Conservation (phyloP, 1,140 invertebrate species). For the Neodiprion fabricii region DNA sequence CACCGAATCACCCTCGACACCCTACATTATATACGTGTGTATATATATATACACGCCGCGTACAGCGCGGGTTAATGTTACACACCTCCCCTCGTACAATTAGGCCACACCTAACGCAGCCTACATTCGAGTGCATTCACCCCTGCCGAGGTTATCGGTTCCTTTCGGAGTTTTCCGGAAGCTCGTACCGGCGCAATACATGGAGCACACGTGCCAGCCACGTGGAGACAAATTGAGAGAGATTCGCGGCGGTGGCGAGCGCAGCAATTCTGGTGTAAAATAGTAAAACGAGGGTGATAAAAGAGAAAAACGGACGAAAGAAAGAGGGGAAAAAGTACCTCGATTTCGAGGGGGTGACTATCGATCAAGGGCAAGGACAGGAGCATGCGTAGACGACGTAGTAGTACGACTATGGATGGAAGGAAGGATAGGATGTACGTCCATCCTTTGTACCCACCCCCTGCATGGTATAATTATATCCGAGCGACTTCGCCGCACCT, state of each 20-base stretch:
- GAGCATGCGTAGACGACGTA: conserved; percentile 51
- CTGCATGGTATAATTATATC: not conserved
- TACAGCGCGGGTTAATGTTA: too few species aligned
- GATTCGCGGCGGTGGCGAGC: not conserved
- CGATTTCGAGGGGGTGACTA: conserved; percentile 50
- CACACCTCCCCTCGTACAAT: conserved; percentile 27
- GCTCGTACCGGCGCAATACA: conserved; percentile 8
- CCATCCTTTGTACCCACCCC: not conserved
- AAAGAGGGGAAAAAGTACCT: conserved; percentile 20
- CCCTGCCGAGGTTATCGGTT: conserved; percentile 28
- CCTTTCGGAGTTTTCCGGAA: conserved; percentile 22
- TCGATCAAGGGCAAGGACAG: conserved; percentile 60
- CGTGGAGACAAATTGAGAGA: not conserved
- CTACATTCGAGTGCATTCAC: conserved; percentile 46
- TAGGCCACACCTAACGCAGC: conserved; percentile 42
- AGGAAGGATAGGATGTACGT: not conserved
- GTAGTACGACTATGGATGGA: not conserved
- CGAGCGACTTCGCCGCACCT: too few species aligned
- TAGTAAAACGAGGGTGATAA: not conserved
- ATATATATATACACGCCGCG: not conserved
- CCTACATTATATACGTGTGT: not conserved
- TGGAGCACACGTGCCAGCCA: conserved; percentile 10
- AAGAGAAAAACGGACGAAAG: conserved; percentile 7
- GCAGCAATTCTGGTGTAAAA: conserved; percentile 8
- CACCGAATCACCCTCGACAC: too few species aligned